A percentile compares a stretch with the other conserved stretches of the same genome.
These are phyloP conservation scores for Synergus itoensis DNA, from an alignment of 2,888 invertebrate genomes.

Conservation along the genomic window DNA sequence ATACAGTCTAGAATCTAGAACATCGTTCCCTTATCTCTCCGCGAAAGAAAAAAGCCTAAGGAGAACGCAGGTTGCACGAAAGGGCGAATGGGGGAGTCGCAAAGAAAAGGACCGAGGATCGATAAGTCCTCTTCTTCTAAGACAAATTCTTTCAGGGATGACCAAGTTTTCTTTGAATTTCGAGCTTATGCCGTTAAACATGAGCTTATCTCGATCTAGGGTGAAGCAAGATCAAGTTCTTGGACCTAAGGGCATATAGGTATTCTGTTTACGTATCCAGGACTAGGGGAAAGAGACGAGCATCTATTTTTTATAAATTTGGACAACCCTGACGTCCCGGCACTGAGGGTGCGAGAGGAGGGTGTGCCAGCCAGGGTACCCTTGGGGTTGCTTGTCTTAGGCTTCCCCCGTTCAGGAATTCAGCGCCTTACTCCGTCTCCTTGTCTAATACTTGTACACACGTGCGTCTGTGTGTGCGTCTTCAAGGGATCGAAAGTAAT, in stretches of 20 bases:
- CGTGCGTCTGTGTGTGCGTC: conserved; percentile 39
- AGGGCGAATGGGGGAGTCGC: conserved; percentile 57
- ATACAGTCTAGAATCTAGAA: no score
- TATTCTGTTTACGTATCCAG: conserved; percentile 44
- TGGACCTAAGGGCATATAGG: conserved; percentile 45
- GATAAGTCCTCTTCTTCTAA: conserved; percentile 69
- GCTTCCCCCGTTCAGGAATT: conserved; percentile 66
- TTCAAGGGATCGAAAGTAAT: conserved; percentile 73
- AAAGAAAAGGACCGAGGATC: conserved; percentile 65
- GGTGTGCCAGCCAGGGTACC: conserved; percentile 56
- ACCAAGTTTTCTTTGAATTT: conserved; percentile 46
- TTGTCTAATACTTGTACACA: conserved; percentile 25
- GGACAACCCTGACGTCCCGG: conserved; percentile 59
- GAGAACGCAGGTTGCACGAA: conserved; percentile 43
- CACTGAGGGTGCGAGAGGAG: conserved; percentile 45
- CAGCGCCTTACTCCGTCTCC: conserved; percentile 55
- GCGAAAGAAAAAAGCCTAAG: conserved; percentile 33
- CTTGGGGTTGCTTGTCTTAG: conserved; percentile 68
- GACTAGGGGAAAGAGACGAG: conserved; percentile 49
- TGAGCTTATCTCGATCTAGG: conserved; percentile 26
- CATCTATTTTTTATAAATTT: conserved; percentile 62
- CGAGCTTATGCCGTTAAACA: conserved; percentile 30
- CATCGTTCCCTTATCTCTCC: conserved; percentile 13
- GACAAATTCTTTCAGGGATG: conserved; percentile 73
- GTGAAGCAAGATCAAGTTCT: neutral